phyloP scores from a whole-genome alignment of 2,888 invertebrate genomes.

The Candidula unifasciata region DNA sequence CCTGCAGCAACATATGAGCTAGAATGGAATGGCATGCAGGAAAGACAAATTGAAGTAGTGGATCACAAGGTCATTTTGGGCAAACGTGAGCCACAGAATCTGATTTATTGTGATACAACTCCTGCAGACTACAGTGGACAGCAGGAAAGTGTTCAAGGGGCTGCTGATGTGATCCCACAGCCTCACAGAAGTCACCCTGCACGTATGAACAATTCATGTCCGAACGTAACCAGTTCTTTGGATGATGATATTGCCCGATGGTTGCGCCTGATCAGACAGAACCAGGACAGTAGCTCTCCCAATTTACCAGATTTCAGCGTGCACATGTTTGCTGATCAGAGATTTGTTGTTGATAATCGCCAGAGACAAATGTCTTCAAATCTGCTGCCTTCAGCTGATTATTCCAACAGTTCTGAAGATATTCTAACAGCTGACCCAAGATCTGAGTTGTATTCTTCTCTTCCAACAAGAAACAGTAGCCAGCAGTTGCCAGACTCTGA shows the following conservation, averaged over 20 bases:
- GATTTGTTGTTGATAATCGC: background rate
- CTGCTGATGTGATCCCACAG: background rate
- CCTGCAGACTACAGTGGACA: background rate
- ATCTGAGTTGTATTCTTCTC: background rate
- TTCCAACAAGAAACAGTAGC: background rate
- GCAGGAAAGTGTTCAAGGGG: background rate
- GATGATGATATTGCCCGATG: background rate
- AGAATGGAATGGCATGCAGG: background rate
- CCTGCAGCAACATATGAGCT: conserved; percentile 49
- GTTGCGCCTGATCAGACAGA: background rate
- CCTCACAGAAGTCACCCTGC: background rate
- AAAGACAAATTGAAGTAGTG: background rate
- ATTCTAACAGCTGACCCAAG: no score
- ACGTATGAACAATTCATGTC: conserved; percentile 44
- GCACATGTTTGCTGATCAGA: background rate
- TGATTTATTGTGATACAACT: background rate
- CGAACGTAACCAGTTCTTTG: background rate
- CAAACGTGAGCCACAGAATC: background rate
- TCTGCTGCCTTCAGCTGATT: background rate
- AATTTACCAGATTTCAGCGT: background rate
- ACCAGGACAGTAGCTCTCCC: conserved; percentile 17
- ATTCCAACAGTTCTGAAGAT: background rate
- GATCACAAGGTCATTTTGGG: background rate
- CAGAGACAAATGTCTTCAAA: background rate
- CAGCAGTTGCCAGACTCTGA: background rate